These are phyloP conservation scores for Ophioninae sp. DNA, from an alignment of 2,888 invertebrate genomes.

Conservation along the genomic window DNA sequence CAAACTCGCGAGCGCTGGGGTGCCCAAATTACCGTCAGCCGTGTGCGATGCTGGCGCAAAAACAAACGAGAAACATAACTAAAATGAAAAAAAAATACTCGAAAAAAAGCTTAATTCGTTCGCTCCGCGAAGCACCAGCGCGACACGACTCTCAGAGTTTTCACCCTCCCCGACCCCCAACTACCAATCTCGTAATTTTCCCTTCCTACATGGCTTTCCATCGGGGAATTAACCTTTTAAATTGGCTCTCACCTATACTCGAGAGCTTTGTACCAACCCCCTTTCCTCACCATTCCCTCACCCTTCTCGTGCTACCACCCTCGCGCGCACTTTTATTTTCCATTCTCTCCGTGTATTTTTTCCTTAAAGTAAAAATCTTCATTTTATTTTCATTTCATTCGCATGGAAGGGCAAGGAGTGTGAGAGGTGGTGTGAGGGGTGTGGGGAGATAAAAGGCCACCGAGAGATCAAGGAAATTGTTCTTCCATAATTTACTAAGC, in stretches of 20 bases:
- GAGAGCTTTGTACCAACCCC: constrained; percentile 25
- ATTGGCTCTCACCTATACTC: constrained; percentile 76
- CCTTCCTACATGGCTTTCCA: constrained; percentile 69
- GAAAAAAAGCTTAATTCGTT: constrained; percentile 72
- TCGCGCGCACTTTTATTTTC: constrained; percentile 46
- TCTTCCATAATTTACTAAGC: too few species aligned
- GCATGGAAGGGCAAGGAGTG: background rate
- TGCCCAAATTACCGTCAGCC: constrained; percentile 72
- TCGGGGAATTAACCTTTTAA: constrained; percentile 80
- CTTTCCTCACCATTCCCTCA: constrained; percentile 13
- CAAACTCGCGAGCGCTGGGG: constrained; percentile 53
- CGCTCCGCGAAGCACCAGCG: constrained; percentile 58
- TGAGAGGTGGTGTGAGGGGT: background rate
- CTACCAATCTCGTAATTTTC: constrained; percentile 9
- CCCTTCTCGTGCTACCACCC: constrained; percentile 7
- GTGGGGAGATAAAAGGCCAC: background rate
- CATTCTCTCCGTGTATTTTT: constrained; percentile 46
- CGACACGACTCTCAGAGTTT: constrained; percentile 40
- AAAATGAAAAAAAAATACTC: constrained; percentile 54
- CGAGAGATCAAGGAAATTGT: constrained; percentile 18
- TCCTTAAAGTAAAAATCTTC: constrained; percentile 51
- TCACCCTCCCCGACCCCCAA: constrained; percentile 2
- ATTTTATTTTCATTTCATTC: constrained; percentile 37
- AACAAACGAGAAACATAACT: constrained; percentile 53
- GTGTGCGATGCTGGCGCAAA: constrained; percentile 67